phyloP scores from a whole-genome alignment of 2,113 vertebrate species.

The Pipra filicauda region DNA sequence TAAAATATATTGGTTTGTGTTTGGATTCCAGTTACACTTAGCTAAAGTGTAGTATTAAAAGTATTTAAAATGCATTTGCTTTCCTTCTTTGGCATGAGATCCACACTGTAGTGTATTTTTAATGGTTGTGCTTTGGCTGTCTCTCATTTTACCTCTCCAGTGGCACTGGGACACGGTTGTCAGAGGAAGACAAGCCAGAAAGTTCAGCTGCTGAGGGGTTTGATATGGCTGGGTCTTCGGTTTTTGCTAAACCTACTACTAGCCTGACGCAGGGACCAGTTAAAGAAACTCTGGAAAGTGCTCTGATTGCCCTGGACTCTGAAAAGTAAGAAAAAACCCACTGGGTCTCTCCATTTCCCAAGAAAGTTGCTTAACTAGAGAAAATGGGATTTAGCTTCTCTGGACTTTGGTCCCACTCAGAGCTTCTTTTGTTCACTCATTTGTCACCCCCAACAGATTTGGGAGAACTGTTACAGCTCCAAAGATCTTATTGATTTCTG shows the following conservation, averaged over 20 bases:
- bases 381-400: not conserved
- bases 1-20: not conserved
- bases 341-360: not conserved
- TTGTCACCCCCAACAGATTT: not conserved
- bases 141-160: constrained; percentile 58
- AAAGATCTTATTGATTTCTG: not conserved
- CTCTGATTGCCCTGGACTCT: constrained; percentile 89
- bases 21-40: not conserved
- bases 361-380: not conserved
- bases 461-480: not conserved
- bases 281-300: constrained; percentile 90
- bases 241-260: constrained; percentile 70
- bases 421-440: not conserved
- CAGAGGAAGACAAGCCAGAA: constrained; percentile 81
- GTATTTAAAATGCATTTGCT: constrained; percentile 1
- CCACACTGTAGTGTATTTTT: not conserved
- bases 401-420: not conserved
- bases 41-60: not conserved
- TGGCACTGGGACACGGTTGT: constrained; percentile 62
- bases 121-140: constrained; percentile 25
- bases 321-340: constrained; percentile 82
- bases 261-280: constrained; percentile 74
- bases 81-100: not conserved
- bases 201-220: constrained; percentile 70
- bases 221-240: constrained; percentile 70